Base-by-base conservation (phyloP, 2,113 vertebrate genomes). In the Colinus virginianus region DNA sequence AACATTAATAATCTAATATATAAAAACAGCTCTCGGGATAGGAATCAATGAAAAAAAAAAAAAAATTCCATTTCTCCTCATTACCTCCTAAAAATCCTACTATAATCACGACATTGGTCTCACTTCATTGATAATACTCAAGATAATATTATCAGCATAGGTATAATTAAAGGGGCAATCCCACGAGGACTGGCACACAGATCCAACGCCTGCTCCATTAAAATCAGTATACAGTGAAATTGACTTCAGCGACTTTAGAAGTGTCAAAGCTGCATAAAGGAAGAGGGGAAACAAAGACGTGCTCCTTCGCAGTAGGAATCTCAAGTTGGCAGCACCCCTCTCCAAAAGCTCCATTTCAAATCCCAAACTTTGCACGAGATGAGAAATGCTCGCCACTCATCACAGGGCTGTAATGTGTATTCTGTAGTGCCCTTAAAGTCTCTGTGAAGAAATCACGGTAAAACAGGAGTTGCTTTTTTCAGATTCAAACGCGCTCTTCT, bases 31-130 rank as follows among this genome's bases (percentile, higher is more conserved):
- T 68, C 77, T 43, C 74, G 22, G 40, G 20, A 63, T 59, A 34
- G 0, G 0, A 64, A 6, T n/a, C 22, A 40, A 7, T 43, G 1
- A 17, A 3, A 1, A 1, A 22, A 78, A 17, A 3, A 1, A 1
- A 22, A 78, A 69, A 51, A 28, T 3, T 21, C 14, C 17, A 45
- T 43, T 56, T 74, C 34, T 91, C 38, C 13, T 70, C 32, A 6
- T 62, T 42, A 71, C 14, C 23, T 51, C 76, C 40, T 82, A 59
- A 91, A 91, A 90, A 74, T 70, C 78, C 68, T 28, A 3, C 76
- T 68, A 40, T 25, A 78, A 84, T 81, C 43, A 71, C 16, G 30
- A 32, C 34, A 59, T 9, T 51, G 58, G 84, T 79, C 78, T 92
- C 80, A 40, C 48, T 75, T 64, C 80, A 68, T 36, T 81, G 84